Evolutionary conservation across 1,140 invertebrate species (phyloP).

Genomic region (Episyrphus balteatus): DNA sequence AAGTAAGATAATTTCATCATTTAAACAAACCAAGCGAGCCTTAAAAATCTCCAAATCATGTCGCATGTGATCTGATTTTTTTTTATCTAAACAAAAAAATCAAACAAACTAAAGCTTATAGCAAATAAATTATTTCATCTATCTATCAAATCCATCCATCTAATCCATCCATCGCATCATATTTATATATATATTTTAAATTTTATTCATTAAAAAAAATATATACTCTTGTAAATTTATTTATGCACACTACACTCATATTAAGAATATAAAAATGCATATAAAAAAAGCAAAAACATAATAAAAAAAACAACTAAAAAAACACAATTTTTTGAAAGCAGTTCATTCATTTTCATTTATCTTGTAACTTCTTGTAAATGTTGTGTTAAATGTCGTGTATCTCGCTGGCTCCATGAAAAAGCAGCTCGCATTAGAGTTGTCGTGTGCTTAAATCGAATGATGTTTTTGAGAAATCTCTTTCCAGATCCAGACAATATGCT

Average conservation of each 20-base stretch:
- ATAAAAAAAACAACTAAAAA: no score
- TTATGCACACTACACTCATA: no score
- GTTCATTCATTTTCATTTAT: no score
- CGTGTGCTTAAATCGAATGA: neutral
- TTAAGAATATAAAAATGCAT: neutral
- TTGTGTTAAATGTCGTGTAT: no score
- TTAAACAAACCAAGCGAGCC: constrained; percentile 20
- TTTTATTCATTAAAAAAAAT: neutral
- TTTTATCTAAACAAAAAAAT: constrained; percentile 1
- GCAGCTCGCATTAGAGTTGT: neutral
- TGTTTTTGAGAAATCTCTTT: constrained; percentile 10
- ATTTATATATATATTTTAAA: neutral
- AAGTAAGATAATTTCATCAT: constrained; percentile 30
- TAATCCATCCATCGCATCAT: neutral
- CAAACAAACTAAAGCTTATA: no score
- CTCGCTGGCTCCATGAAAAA: no score
- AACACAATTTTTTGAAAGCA: no score
- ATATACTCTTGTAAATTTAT: neutral
- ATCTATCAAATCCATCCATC: neutral
- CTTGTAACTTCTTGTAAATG: no score
- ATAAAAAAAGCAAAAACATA: no score
- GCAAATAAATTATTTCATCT: neutral
- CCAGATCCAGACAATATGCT: constrained; percentile 42
- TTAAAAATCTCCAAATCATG: constrained; percentile 18
- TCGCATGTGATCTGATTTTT: constrained; percentile 1